Conservation (phyloP, 2,797 vertebrate genomes). For the Hippoglossus hippoglossus region DNA sequence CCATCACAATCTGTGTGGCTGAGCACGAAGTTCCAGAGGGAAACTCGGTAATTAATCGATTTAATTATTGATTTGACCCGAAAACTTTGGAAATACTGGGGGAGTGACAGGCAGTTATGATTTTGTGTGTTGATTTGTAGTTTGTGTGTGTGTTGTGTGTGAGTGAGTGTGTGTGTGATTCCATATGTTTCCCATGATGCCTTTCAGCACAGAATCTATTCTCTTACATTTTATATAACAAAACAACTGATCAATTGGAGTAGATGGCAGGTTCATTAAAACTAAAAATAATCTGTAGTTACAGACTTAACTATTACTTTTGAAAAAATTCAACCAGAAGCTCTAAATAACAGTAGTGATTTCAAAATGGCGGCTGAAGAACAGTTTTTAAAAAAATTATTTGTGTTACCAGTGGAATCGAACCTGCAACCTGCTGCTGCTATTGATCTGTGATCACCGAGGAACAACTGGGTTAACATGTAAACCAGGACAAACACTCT, state of each 20-base stretch:
- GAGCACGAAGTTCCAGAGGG: not conserved
- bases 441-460: constrained; percentile 50
- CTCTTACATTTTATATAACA: too few relatives aligned
- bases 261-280: too few relatives aligned
- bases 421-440: constrained; percentile 41
- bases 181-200: not conserved
- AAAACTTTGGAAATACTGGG: too few relatives aligned
- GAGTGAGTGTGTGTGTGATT: constrained; percentile 17
- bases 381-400: not conserved
- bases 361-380: not conserved
- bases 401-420: not conserved
- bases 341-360: too few relatives aligned
- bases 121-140: not conserved
- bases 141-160: not conserved
- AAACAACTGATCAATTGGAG: too few relatives aligned
- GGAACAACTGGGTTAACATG: constrained; percentile 61
- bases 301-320: too few relatives aligned
- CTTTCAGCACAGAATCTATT: too few relatives aligned
- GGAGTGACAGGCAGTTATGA: not conserved
- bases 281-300: too few relatives aligned
- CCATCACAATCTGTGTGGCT: not conserved
- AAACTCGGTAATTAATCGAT: not conserved
- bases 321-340: too few relatives aligned
- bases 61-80: not conserved
- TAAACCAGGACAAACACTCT: constrained; percentile 67